phyloP scores from a whole-genome alignment of 2,113 vertebrate species.

The Proteles cristata region DNA sequence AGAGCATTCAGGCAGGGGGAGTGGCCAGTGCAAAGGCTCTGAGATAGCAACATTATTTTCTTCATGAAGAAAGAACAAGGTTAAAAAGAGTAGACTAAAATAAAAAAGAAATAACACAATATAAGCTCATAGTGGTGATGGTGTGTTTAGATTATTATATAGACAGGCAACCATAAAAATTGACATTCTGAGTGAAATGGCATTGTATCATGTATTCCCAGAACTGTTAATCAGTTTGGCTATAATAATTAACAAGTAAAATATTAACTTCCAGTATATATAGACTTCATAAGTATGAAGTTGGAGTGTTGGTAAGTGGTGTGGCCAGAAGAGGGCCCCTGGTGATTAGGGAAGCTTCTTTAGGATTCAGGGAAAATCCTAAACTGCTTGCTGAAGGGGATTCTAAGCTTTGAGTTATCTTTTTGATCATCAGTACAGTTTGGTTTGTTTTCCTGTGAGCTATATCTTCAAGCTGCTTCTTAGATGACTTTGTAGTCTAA shows the following conservation, averaged over 20 bases:
- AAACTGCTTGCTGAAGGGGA: background rate
- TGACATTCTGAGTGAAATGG: background rate
- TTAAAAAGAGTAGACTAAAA: background rate
- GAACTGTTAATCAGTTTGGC: background rate
- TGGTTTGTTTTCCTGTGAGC: constrained; percentile 1
- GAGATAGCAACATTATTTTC: background rate
- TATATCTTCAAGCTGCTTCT: constrained; percentile 6
- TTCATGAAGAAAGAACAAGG: background rate
- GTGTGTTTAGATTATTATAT: background rate
- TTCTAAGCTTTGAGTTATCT: background rate
- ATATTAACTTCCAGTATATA: background rate
- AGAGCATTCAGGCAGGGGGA: background rate
- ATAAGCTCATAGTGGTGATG: background rate
- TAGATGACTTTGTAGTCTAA: background rate
- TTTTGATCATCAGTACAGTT: background rate
- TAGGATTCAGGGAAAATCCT: background rate
- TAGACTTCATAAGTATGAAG: background rate
- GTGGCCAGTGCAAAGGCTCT: background rate
- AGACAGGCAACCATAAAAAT: background rate
- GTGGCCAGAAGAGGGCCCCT: background rate
- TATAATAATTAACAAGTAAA: background rate
- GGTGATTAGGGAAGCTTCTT: background rate
- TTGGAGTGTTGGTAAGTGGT: background rate
- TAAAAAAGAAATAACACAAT: background rate
- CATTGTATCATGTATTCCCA: background rate